Conservation (phyloP, 2,888 invertebrate genomes). For the Tetheella fluctuosa region DNA sequence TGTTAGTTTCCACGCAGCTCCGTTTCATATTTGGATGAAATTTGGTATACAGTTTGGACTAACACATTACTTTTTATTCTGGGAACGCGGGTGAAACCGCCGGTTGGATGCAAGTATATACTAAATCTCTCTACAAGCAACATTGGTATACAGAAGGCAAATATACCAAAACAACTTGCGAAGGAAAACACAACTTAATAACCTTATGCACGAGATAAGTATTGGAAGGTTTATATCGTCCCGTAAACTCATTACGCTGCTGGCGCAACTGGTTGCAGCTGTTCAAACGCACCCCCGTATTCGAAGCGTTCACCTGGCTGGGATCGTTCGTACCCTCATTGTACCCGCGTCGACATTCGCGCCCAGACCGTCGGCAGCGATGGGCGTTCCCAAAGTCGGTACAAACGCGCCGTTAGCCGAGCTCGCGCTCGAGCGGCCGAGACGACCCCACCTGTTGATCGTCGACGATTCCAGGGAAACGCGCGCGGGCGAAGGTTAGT, state of each 20-base stretch:
- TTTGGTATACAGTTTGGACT: no score
- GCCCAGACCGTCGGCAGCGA: slow-evolving; percentile 76
- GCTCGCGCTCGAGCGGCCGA: slow-evolving; percentile 57
- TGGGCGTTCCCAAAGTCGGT: slow-evolving; percentile 73
- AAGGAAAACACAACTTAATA: neutral
- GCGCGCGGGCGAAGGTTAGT: slow-evolving; percentile 72
- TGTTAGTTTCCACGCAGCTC: no score
- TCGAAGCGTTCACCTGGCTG: slow-evolving; percentile 20
- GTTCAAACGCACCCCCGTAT: slow-evolving; percentile 17
- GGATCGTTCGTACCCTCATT: slow-evolving; percentile 26
- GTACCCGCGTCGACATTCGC: slow-evolving; percentile 58
- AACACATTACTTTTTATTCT: no score
- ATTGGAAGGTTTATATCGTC: neutral
- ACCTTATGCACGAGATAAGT: neutral
- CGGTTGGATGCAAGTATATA: no score
- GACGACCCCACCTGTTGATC: slow-evolving; percentile 79
- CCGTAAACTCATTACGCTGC: slow-evolving; percentile 6
- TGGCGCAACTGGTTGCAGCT: slow-evolving; percentile 9
- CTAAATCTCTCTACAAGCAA: neutral
- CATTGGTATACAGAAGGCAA: neutral
- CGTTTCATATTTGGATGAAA: no score
- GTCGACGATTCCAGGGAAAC: slow-evolving; percentile 76
- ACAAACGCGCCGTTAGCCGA: slow-evolving; percentile 64
- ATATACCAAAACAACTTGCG: neutral
- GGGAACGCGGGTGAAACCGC: no score